phyloP scores from a whole-genome alignment of 2,797 vertebrate genomes.

The Helicolenus hilgendorfi region DNA sequence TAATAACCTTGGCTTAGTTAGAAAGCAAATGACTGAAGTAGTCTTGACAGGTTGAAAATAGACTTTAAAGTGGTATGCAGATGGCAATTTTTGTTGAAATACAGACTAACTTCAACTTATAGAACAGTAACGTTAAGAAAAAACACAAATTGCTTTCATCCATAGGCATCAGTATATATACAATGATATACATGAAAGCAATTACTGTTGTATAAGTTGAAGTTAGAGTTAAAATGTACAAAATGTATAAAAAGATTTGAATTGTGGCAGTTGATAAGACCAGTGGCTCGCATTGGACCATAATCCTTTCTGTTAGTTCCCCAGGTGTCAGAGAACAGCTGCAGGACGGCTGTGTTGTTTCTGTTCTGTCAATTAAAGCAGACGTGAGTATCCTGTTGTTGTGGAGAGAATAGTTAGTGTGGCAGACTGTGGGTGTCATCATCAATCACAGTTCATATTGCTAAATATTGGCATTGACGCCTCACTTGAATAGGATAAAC shows the following conservation, averaged over 20 bases:
- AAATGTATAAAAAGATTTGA: not conserved
- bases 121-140: not conserved
- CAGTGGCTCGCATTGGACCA: not conserved
- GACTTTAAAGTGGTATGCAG: too few species aligned
- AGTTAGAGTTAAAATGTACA: not conserved
- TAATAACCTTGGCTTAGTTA: not conserved
- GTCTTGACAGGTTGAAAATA: too few species aligned
- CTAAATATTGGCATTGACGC: conserved; percentile 50
- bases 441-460: conserved; percentile 58
- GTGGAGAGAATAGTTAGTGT: conserved; percentile 10
- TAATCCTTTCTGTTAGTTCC: not conserved
- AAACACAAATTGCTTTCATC: not conserved
- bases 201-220: not conserved
- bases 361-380: conserved; percentile 18
- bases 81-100: too few species aligned
- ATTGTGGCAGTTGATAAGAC: not conserved
- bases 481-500: conserved; percentile 49
- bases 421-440: conserved; percentile 55
- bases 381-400: conserved; percentile 31
- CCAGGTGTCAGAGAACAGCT: conserved; percentile 7
- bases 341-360: not conserved
- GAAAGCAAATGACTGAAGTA: too few species aligned
- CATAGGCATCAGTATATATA: not conserved
- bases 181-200: not conserved
- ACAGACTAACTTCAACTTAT: too few species aligned